Base-by-base conservation (phyloP, 2,113 vertebrate species). In the Istiophorus platypterus region DNA sequence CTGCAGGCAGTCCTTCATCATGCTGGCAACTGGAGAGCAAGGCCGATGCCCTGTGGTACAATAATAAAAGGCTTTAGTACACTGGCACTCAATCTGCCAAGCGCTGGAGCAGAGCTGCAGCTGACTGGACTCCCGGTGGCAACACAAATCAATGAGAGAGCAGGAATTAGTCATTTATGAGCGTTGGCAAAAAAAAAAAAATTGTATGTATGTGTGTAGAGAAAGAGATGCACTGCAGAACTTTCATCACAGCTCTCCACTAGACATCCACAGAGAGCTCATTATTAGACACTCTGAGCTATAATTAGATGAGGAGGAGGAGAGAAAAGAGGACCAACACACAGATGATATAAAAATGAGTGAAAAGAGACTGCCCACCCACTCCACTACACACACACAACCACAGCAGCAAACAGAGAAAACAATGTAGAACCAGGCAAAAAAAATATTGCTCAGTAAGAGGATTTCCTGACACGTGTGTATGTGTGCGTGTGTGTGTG, bases 1-100 rank as follows among this genome's bases (percentile, higher is more conserved):
- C 91, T 95, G 95, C 78, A 96, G 92, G 88, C 95, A 96, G 78
- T 94, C 95, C 78, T 94, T 96, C 90, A 95, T 94, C 95, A 95
- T 96, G 81, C 71, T 93, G 90, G 78, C 86, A 86, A 90, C 75
- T 41, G 81, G 72, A 66, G 80, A 78, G 65, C 0, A 69, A 76
- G 81, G 71, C 70, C 9, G 17, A 69, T 73, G 76, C 85, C 86
- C 92, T 93, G 85, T 72, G 89, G 63, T 63, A 79, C 56, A 58
- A 87, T 72, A 72, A 89, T 75, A 76, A 86, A 86, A 84, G 64
- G 83, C 84, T 88, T 90, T n/a, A 90, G 86, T 20, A n/a, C 17
- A 1, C 75, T 86, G 89, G 87, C 90, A 80, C 85, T 72, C 54
- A 61, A 64, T 85, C 86, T 80, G 85, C 78, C 74, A 58, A 54